Conservation (phyloP, 2,113 vertebrate species). For the Empidonax alnorum region DNA sequence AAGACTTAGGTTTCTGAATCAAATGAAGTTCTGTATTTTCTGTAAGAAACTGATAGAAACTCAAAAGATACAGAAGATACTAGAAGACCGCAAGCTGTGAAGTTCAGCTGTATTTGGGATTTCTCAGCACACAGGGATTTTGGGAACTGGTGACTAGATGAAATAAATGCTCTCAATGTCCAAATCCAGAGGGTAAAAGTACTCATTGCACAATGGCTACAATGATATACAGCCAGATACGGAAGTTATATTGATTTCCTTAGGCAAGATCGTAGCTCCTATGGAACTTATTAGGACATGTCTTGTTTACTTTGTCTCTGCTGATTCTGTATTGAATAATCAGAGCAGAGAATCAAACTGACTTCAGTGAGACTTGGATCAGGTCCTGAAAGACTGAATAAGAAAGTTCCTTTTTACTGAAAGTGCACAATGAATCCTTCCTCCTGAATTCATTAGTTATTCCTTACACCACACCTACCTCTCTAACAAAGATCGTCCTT, state of each 20-base stretch:
- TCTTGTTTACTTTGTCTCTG: slow-evolving; percentile 45
- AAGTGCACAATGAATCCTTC: neutral
- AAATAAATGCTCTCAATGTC: neutral
- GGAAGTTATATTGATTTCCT: neutral
- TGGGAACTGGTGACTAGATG: neutral
- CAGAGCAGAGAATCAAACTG: slow-evolving; percentile 25
- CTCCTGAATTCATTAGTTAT: slow-evolving; percentile 15
- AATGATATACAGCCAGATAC: neutral
- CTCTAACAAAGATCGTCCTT: neutral
- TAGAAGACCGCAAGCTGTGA: neutral
- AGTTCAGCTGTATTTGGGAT: neutral
- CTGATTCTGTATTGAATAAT: slow-evolving; percentile 28
- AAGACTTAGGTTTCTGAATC: neutral
- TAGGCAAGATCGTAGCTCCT: neutral
- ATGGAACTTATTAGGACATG: neutral
- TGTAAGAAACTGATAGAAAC: neutral
- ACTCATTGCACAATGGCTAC: neutral
- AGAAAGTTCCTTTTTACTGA: slow-evolving; percentile 37
- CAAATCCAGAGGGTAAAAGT: neutral
- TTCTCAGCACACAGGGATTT: neutral
- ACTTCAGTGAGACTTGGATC: slow-evolving; percentile 15
- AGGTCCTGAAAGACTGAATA: slow-evolving; percentile 28
- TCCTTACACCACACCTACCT: slow-evolving; percentile 10
- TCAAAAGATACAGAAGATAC: neutral
- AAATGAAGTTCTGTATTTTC: neutral